Evolutionary conservation across 2,797 vertebrate species (phyloP), one percentile per base, ranked within the genome.

Genomic region (Fistularia commersonii): DNA sequence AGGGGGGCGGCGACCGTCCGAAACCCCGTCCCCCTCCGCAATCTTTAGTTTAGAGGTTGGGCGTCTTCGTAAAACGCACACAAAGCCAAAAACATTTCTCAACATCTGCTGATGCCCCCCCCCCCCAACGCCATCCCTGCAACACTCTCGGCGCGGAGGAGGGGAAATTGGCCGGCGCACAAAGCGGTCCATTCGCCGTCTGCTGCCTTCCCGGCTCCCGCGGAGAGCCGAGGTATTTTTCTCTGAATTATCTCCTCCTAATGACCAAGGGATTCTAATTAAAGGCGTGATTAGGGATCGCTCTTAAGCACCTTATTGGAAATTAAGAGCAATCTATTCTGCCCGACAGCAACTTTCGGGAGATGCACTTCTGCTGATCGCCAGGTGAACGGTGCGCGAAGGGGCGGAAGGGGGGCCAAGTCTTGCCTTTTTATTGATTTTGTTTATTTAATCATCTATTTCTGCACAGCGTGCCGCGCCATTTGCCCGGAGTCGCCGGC

Each of bases 291-390:
- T 91, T 90, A 90, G 87, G 81, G 85, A 80, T 84, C 72, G 75
- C 81, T 83, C 88, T 90, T 86, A 90, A 88, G 88, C 85, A 90
- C 88, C 89, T 88, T 89, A 90, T 87, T 87, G 89, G 81, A 90
- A 91, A 91, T 90, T 79, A 90, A 87, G 79, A 73, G 77, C 85
- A 87, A 91, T 91, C 86, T 84, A 90, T 92, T 88, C 66, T 84
- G 63, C 68, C 69, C 83, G 89, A 89, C 87, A 83, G 77, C 54
- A 45, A 76, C 61, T 75, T 83, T 80, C 57, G 47, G 60, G 64
- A 83, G 81, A 85, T 84, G 76, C 81, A 82, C 76, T 83, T 82
- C 72, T 79, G 77, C 84, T 82, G 84, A 85, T 79, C 73, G 71
- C 72, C 48, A 15, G 41, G 69, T 70, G 68, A 80, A 73, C 77